Conservation (phyloP, 2,888 invertebrate species). For the Hoplodrina blanda region DNA sequence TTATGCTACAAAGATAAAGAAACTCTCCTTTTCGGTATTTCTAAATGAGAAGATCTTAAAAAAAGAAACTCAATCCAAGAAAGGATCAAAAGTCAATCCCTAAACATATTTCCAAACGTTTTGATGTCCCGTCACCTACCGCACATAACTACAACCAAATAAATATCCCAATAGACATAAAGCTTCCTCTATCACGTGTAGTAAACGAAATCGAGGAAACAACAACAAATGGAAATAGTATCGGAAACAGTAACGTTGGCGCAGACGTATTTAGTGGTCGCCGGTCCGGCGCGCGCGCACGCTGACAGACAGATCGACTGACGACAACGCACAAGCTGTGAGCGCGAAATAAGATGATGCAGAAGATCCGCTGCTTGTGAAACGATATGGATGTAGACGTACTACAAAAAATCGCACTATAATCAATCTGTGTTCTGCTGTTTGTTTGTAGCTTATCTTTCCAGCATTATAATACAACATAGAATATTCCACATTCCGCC, state of each 20-base stretch:
- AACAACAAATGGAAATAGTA: slow-evolving; percentile 82
- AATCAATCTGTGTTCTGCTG: neutral
- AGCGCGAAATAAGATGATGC: slow-evolving; percentile 28
- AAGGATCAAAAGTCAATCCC: slow-evolving; percentile 48
- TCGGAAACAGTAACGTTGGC: slow-evolving; percentile 84
- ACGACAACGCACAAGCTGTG: slow-evolving; percentile 68
- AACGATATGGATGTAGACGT: neutral
- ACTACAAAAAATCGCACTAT: slow-evolving; percentile 1
- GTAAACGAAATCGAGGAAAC: slow-evolving; percentile 73
- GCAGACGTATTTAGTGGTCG: slow-evolving; percentile 84
- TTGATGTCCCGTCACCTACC: slow-evolving; percentile 54
- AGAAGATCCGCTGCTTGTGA: slow-evolving; percentile 33
- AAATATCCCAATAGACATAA: slow-evolving; percentile 65
- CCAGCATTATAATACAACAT: neutral
- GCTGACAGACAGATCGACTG: slow-evolving; percentile 83
- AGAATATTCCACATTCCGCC: neutral
- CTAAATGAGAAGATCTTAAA: neutral
- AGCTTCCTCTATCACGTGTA: slow-evolving; percentile 76
- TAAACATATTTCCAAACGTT: slow-evolving; percentile 34
- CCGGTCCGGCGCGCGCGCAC: slow-evolving; percentile 58
- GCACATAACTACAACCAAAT: slow-evolving; percentile 63
- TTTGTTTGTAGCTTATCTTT: neutral
- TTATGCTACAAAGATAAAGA: no score
- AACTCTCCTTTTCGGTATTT: neutral
- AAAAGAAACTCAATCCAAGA: neutral